phyloP scores from a whole-genome alignment of 2,113 vertebrate species.

The Alces alces region DNA sequence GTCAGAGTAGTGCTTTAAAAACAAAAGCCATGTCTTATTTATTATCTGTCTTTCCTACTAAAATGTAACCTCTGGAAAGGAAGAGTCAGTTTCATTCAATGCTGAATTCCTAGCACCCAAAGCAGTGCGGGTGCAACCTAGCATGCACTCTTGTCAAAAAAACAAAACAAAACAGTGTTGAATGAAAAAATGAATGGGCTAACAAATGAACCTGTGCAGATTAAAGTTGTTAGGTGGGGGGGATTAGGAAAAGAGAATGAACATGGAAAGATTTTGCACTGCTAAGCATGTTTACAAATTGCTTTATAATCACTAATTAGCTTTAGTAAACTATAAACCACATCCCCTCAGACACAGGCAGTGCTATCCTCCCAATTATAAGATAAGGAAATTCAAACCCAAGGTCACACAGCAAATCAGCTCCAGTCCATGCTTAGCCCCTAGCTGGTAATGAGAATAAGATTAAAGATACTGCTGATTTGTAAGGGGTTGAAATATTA shows the following conservation, averaged over 20 bases:
- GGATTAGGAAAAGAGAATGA: neutral
- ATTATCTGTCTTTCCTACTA: neutral
- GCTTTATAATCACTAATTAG: constrained; percentile 29
- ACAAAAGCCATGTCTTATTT: neutral
- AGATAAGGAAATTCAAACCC: constrained; percentile 36
- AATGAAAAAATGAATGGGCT: neutral
- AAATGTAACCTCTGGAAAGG: neutral
- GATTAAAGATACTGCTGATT: constrained; percentile 22
- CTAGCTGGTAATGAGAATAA: neutral
- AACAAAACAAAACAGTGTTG: neutral
- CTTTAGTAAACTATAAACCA: constrained; percentile 34
- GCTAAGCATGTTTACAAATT: constrained; percentile 29
- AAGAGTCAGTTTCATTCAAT: neutral
- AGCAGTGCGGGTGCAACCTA: neutral
- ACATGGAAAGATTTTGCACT: constrained; percentile 9
- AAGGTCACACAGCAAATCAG: neutral
- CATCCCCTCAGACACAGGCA: neutral
- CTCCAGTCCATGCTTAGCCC: neutral
- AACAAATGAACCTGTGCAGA: neutral
- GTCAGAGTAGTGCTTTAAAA: neutral
- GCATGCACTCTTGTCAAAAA: neutral
- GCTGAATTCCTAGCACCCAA: neutral
- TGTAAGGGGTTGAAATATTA: neutral
- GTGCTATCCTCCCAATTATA: constrained; percentile 29
- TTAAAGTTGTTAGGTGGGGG: neutral